Evolutionary conservation across 2,797 vertebrate species (phyloP).

Genomic region (Tympanoctomys barrerae): DNA sequence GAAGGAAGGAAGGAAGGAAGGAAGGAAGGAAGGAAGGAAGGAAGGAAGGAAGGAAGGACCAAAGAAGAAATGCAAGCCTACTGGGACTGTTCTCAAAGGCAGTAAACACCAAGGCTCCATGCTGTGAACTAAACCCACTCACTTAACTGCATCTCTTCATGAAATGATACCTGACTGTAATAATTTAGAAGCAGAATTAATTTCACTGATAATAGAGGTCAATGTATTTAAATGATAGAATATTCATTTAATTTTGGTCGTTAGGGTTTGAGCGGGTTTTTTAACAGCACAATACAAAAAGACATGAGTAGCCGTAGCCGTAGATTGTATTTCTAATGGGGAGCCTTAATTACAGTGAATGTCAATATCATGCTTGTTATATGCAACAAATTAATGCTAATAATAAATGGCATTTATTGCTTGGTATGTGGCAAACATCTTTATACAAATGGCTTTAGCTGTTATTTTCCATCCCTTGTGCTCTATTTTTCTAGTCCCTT

Average conservation of each 20-base stretch:
- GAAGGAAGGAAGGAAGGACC: not conserved
- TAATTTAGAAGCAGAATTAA: constrained; percentile 62
- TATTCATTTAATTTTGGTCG: constrained; percentile 65
- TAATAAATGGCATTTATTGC: constrained; percentile 31
- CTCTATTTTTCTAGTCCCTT: not conserved
- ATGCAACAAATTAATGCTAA: constrained; percentile 4
- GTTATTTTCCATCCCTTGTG: constrained; percentile 35
- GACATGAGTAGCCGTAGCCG: not conserved
- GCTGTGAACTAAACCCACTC: constrained; percentile 2
- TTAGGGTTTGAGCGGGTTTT: not conserved
- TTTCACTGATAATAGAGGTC: constrained; percentile 70
- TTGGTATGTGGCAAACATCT: not conserved
- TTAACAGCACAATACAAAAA: constrained; percentile 28
- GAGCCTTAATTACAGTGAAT: constrained; percentile 15
- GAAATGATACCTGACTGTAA: constrained; percentile 58
- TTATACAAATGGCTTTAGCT: not conserved
- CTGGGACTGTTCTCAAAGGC: not conserved
- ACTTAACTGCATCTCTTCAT: constrained; percentile 63
- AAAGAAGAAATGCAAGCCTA: not conserved
- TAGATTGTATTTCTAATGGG: constrained; percentile 8
- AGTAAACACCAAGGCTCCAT: constrained; percentile 1
- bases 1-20: too few species aligned
- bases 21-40: too few species aligned
- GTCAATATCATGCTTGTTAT: not conserved
- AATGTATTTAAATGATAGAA: constrained; percentile 58